Base-by-base conservation (phyloP, 1,140 invertebrate genomes). In the Magallana gigas region DNA sequence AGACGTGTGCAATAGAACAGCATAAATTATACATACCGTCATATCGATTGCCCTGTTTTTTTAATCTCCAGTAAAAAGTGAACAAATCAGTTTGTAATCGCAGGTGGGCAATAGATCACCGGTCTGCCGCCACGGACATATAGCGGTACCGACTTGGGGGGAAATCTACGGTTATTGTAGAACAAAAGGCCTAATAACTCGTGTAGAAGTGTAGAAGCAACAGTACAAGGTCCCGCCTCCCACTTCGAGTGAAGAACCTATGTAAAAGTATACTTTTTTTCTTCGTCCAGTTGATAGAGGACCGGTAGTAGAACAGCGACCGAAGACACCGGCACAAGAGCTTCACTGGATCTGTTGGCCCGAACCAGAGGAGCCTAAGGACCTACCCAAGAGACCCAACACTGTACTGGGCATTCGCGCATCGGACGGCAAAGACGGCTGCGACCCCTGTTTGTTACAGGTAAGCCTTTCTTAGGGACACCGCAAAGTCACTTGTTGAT, bases 261-360 rank as follows among this genome's bases (percentile, higher is more conserved):
- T 58, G 8, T 64, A 64, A 14, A 18, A 16, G 14, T 3, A 64
- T 18, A 64, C n/a, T 64, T 3, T 16, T 64, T 64, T 64, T 16
- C 18, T n/a, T 18, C 29, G 59, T 84, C 60, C 57, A 84, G 83
- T 59, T 59, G 83, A 84, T 29, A 60, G 16, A 76, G 83, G 81
- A 14, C 56, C 86, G 18, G 36, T 59, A 57, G 76, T 81, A 8
- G 57, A 68, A 59, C 23, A 82, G 14, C 18, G 83, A 84, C 29
- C 83, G 12, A 84, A 84, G 59, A 84, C 83, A 12, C 57, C 57
- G 29, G n/a, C 83, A 7, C 76, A 84, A 23, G 88, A 89, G 12
- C 80, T 80, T 14, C 88, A 89, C 36, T 89, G 88, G 88, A 84
- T 86, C 16, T 86, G 85, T 83, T 89, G 88, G 88, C 88, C 88